Evolutionary conservation across 2,113 vertebrate species (phyloP).

Genomic region (Brachyistius frenatus): DNA sequence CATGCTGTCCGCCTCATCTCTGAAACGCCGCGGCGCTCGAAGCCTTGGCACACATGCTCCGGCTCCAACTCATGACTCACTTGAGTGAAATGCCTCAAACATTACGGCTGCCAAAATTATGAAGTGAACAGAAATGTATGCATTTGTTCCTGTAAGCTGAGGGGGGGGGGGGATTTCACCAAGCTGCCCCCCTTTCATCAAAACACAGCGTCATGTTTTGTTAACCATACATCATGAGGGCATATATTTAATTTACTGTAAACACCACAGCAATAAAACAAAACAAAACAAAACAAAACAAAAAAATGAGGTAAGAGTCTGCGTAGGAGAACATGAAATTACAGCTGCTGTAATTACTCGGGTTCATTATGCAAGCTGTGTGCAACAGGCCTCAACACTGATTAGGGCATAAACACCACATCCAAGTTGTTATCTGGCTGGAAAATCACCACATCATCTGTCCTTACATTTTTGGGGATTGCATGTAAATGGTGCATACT

Average conservation of each 20-base stretch:
- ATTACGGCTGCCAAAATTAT: constrained; percentile 65
- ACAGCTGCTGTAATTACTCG: constrained; percentile 51
- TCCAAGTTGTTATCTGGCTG: constrained; percentile 34
- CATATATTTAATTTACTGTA: constrained; percentile 52
- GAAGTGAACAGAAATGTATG: constrained; percentile 72
- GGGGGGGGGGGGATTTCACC: neutral
- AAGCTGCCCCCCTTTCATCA: constrained; percentile 22
- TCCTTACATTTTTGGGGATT: constrained; percentile 14
- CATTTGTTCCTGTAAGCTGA: constrained; percentile 52
- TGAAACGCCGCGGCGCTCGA: constrained; percentile 55
- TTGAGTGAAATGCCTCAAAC: constrained; percentile 78
- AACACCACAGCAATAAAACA: constrained; percentile 38
- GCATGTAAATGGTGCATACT: constrained; percentile 35
- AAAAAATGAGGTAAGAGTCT: constrained; percentile 39
- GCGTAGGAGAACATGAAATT: constrained; percentile 37
- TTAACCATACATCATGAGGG: constrained; percentile 36
- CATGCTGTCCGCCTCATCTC: constrained; percentile 69
- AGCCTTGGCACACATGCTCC: constrained; percentile 62
- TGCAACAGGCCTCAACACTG: constrained; percentile 30
- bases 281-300: no score
- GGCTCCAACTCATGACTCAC: constrained; percentile 77
- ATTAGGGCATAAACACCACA: constrained; percentile 52
- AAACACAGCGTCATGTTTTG: constrained; percentile 46
- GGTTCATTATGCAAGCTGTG: constrained; percentile 43
- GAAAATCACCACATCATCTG: constrained; percentile 56